Evolutionary conservation across 1,140 invertebrate species (phyloP), one percentile per base, ranked within the genome.

Genomic region (Battus philenor): DNA sequence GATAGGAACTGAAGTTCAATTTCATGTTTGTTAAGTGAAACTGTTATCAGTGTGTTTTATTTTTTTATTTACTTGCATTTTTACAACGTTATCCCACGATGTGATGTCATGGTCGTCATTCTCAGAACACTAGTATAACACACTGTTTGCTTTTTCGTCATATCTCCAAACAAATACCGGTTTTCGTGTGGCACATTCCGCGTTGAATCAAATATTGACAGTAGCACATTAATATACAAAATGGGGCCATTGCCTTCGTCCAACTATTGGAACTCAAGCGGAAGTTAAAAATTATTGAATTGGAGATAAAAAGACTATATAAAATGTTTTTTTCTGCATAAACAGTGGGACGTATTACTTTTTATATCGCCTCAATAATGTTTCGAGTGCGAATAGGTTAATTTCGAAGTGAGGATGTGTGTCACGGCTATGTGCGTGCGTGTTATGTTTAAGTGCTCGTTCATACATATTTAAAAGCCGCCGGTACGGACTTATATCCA

Each of bases 391-490:
- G 50, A 68, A 66, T 64, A 56, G 57, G 55, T 65, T 71, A 50
- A 54, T 59, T 70, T 59, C 45, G 59, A 58, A 39, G 39, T 58
- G 63, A 59, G 61, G 63, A 83, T 83, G 61, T 79, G 59, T 81
- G 80, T 81, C 80, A 84, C 61, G 80, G 77, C 60, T 77, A 65
- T 51, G 53, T 54, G 57, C 69, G 68, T 62, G 67, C 66, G 69
- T 61, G 54, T 59, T 32, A 57, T 66, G 54, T 65, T 62, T 60
- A 54, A 59, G 62, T 61, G 59, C 44, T 52, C 36, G 46, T 61
- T 84, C 68, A 84, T 84, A 77, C 72, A 82, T 84, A 81, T 81
- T 79, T 70, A 75, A 60, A 17, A 51, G 64, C 46, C 57, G 57
- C 55, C 66, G 67, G 63, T 62, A 60, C 53, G 44, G 54, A 59